Conservation (phyloP, 2,797 vertebrate genomes). For the Hyperoplus immaculatus region DNA sequence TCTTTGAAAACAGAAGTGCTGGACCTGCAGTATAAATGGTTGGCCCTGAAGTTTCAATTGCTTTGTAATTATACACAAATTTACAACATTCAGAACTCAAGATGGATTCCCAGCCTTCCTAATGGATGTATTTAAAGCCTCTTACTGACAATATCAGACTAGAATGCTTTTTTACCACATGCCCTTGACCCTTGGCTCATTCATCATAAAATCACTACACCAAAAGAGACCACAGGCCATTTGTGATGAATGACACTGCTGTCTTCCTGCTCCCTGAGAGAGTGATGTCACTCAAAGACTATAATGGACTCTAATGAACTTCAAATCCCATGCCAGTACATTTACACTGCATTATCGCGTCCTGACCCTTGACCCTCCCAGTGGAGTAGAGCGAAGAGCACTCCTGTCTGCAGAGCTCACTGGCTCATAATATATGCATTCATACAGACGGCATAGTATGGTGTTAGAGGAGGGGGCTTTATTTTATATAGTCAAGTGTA, state of each 20-base stretch:
- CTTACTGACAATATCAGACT: conserved; percentile 17
- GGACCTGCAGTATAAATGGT: conserved; percentile 20
- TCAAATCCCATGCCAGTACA: conserved; percentile 72
- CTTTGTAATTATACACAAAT: conserved; percentile 19
- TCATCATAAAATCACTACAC: conserved; percentile 31
- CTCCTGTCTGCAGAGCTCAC: conserved; percentile 59
- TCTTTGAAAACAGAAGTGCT: conserved; percentile 29
- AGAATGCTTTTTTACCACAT: conserved; percentile 12
- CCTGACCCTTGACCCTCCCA: conserved; percentile 77
- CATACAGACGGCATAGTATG: conserved; percentile 32
- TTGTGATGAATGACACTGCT: conserved; percentile 39
- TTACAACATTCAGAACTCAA: background rate
- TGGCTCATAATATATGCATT: conserved; percentile 67
- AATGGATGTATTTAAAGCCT: conserved; percentile 12
- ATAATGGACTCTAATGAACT: conserved; percentile 84
- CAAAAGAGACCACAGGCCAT: conserved; percentile 42
- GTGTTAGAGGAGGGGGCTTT: conserved; percentile 2
- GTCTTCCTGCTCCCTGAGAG: conserved; percentile 53
- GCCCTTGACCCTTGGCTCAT: conserved; percentile 39
- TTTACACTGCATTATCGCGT: conserved; percentile 80
- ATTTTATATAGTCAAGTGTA: conserved; percentile 41
- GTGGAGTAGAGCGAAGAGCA: conserved; percentile 62
- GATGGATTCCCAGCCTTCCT: conserved; percentile 13
- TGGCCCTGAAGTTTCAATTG: conserved; percentile 26
- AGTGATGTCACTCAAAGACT: conserved; percentile 78